Percentiles rank a stretch among this genome's conserved stretches.
These are phyloP conservation scores for Sebastes elongatus DNA, from an alignment of 2,797 vertebrate genomes.

Conservation along the genomic window DNA sequence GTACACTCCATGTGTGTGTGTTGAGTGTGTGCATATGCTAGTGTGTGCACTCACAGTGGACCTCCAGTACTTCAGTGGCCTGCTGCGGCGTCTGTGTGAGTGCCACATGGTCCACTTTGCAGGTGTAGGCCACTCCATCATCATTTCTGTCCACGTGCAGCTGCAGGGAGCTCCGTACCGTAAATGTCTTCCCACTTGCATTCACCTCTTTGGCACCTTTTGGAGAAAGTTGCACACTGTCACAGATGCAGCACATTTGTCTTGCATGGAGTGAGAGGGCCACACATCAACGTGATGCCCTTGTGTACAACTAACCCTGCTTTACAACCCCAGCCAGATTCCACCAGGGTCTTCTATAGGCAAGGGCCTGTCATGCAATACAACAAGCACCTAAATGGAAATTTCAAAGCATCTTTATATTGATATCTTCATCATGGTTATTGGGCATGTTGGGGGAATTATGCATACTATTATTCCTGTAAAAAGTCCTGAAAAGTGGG, in stretches of 20 bases:
- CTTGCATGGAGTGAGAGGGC: conserved; percentile 6
- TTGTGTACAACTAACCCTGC: neutral
- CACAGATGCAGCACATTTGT: conserved; percentile 46
- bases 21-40: neutral
- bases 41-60: conserved; percentile 93
- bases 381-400: neutral
- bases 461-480: neutral
- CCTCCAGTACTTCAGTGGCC: conserved; percentile 95
- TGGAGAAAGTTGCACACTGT: conserved; percentile 53
- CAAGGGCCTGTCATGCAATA: neutral
- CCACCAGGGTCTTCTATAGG: neutral
- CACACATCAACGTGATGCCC: neutral
- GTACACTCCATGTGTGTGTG: neutral
- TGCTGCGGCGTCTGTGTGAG: conserved; percentile 91
- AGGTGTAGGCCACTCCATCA: conserved; percentile 93
- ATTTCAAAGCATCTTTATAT: neutral
- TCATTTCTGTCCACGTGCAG: conserved; percentile 93
- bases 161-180: conserved; percentile 93
- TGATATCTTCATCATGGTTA: neutral
- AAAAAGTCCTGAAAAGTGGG: neutral
- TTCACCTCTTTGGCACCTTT: conserved; percentile 94
- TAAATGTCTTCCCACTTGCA: conserved; percentile 94
- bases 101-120: conserved; percentile 96
- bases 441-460: neutral
- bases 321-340: conserved; percentile 1